These are phyloP conservation scores for Chloromyia formosa DNA, from an alignment of 2,888 invertebrate species.

Conservation along the genomic window DNA sequence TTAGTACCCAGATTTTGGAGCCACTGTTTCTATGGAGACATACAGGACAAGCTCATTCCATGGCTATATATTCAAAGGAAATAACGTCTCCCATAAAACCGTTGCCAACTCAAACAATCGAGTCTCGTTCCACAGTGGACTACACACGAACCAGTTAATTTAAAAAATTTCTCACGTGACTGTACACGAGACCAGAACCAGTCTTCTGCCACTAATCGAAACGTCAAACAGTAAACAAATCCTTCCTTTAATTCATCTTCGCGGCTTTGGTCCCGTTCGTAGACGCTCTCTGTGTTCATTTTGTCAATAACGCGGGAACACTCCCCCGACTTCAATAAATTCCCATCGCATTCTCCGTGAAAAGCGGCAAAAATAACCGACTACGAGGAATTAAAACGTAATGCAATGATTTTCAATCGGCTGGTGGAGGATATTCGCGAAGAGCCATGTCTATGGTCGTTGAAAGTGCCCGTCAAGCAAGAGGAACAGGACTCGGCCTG, in stretches of 20 bases:
- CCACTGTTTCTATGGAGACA: no score
- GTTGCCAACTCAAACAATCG: no score
- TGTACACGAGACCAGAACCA: background rate
- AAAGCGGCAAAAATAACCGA: background rate
- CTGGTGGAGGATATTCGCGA: conserved; percentile 60
- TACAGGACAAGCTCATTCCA: no score
- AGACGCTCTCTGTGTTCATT: no score
- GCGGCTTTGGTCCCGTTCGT: no score
- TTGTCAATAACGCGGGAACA: no score
- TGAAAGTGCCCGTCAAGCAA: background rate
- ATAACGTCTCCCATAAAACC: no score
- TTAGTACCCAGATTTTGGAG: no score
- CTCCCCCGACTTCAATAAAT: background rate
- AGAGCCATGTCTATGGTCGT: conserved; percentile 59
- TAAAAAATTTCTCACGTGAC: background rate
- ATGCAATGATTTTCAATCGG: conserved; percentile 47
- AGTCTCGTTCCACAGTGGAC: background rate
- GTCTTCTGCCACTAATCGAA: no score
- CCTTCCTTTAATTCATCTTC: no score
- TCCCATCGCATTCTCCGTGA: background rate
- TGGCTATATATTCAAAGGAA: no score
- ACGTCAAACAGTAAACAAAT: no score
- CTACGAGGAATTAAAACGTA: background rate
- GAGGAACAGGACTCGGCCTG: conserved; percentile 61
- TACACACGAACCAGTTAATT: background rate